A percentile compares a stretch with the other conserved stretches of the same genome.
These are phyloP conservation scores for Coendou prehensilis DNA, from an alignment of 2,797 vertebrate species.

Conservation along the genomic window DNA sequence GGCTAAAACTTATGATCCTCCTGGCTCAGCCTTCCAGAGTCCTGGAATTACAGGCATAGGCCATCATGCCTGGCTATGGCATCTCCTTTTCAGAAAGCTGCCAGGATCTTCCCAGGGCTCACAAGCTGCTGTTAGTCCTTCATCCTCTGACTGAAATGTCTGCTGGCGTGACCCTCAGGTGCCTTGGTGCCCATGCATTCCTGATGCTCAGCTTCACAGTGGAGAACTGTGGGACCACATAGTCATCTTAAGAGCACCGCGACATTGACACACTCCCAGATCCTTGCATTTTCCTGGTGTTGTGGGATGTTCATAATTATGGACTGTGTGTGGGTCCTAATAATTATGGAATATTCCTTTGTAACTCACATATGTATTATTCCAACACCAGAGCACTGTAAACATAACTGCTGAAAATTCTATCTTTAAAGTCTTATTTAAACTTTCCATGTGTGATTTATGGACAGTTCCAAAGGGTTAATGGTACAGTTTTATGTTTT, in stretches of 20 bases:
- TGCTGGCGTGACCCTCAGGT: neutral
- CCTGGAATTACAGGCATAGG: neutral
- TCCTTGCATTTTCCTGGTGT: neutral
- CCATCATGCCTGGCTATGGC: neutral
- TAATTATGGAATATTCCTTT: neutral
- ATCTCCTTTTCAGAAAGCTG: neutral
- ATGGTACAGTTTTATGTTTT: neutral
- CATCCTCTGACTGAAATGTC: rapidly evolving
- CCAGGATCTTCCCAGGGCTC: neutral
- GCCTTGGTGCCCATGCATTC: rapidly evolving
- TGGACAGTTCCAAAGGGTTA: neutral
- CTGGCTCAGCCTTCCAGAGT: neutral
- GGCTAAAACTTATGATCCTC: neutral
- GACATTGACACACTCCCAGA: no score
- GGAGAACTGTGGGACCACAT: rapidly evolving
- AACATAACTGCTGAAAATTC: neutral
- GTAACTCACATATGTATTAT: neutral
- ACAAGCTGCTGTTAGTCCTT: rapidly evolving
- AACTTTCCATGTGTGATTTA: neutral
- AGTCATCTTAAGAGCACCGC: rapidly evolving
- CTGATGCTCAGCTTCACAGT: neutral
- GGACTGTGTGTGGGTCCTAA: neutral
- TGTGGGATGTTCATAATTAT: neutral
- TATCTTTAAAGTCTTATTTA: neutral
- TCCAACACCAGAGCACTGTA: neutral